Conservation (phyloP, 1,140 invertebrate genomes). For the Hirudo medicinalis region DNA sequence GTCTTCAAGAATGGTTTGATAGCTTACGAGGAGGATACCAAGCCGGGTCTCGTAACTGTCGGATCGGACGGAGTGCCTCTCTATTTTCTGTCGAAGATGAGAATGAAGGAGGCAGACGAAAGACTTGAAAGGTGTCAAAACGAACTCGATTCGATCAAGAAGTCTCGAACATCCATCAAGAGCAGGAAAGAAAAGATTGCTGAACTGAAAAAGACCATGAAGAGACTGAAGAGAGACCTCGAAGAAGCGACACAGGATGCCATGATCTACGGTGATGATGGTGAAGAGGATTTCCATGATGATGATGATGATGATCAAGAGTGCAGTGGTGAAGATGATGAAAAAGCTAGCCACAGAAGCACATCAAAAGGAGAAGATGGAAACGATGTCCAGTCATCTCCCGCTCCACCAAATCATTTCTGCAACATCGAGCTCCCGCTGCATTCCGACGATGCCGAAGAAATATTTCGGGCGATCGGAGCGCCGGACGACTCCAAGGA, state of each 20-base stretch:
- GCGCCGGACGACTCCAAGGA: background rate
- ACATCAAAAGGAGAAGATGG: background rate
- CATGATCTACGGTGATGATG: slow-evolving; percentile 12
- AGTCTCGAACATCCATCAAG: background rate
- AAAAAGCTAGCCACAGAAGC: background rate
- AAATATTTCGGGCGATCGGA: background rate
- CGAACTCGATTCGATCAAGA: slow-evolving; percentile 5
- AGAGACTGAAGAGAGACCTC: slow-evolving; percentile 13
- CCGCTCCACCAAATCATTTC: slow-evolving; percentile 13
- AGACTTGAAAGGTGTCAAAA: slow-evolving; percentile 1
- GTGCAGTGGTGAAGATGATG: no score
- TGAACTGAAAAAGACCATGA: background rate
- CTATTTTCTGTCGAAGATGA: slow-evolving; percentile 6
- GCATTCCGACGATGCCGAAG: slow-evolving; percentile 1
- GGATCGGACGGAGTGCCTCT: slow-evolving; percentile 16
- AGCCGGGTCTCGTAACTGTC: background rate
- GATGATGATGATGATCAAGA: slow-evolving; percentile 12
- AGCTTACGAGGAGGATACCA: slow-evolving; percentile 3
- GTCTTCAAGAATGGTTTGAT: slow-evolving; percentile 18
- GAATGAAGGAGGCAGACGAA: slow-evolving; percentile 1
- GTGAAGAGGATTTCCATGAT: background rate
- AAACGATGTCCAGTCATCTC: background rate
- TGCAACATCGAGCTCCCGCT: slow-evolving; percentile 14
- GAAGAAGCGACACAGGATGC: slow-evolving; percentile 15
- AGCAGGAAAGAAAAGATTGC: background rate